phyloP scores from a whole-genome alignment of 2,797 vertebrate species.

The Chiroxiphia lanceolata region DNA sequence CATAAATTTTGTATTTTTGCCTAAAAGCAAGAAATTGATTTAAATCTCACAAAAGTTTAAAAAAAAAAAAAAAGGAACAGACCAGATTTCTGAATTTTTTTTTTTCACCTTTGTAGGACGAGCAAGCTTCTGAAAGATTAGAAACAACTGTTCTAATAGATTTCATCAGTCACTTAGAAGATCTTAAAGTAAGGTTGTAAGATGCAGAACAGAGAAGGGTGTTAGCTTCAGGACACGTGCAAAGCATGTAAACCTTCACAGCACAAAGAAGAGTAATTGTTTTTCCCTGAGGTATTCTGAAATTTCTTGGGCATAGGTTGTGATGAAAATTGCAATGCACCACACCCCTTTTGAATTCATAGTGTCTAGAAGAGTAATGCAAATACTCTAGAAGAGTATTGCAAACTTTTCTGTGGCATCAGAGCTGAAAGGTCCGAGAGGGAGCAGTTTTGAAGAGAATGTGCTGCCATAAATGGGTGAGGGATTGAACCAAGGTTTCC shows the following conservation, averaged over 20 bases:
- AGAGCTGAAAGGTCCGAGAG: neutral
- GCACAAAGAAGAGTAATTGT: neutral
- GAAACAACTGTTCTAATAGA: neutral
- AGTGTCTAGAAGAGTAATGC: neutral
- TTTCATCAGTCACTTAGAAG: neutral
- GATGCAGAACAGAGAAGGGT: neutral
- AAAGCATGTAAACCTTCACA: neutral
- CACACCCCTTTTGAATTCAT: neutral
- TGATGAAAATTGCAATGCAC: neutral
- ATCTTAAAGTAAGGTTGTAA: neutral
- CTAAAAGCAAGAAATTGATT: neutral
- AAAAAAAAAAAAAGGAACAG: neutral
- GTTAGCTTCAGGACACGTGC: neutral
- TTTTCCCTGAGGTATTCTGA: neutral
- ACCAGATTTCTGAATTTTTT: neutral
- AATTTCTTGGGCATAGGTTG: neutral
- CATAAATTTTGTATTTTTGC: neutral
- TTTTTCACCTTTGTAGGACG: neutral
- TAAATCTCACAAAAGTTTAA: neutral
- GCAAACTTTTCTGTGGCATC: neutral
- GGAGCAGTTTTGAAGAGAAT: neutral
- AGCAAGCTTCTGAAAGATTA: neutral
- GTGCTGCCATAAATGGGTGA: accelerated
- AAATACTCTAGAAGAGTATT: too few relatives aligned
- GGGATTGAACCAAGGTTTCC: neutral